Conservation (phyloP, 1,140 invertebrate genomes). For the Drosophila watanabei region DNA sequence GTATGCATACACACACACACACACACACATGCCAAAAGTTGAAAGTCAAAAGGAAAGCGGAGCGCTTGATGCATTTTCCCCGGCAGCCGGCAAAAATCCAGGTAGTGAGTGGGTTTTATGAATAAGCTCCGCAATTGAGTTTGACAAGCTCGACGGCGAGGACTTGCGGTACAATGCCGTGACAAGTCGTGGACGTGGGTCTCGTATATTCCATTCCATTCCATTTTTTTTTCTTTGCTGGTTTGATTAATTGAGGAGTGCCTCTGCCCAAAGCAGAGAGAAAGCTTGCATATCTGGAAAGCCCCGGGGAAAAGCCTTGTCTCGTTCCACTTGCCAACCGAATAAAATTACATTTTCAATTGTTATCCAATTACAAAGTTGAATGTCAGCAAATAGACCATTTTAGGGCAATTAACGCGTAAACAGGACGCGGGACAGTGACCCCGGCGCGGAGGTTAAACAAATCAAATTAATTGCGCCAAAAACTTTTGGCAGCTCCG, state of each 20-base stretch:
- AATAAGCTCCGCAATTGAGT: slow-evolving; percentile 70
- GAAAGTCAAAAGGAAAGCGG: slow-evolving; percentile 67
- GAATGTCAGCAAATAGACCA: slow-evolving; percentile 60
- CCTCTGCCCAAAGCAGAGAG: background rate
- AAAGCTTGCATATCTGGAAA: background rate
- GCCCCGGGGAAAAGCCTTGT: slow-evolving; percentile 2
- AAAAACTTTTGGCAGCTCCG: slow-evolving; percentile 38
- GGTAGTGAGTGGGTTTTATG: slow-evolving; percentile 46
- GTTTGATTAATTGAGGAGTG: slow-evolving; percentile 67
- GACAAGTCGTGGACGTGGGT: slow-evolving; percentile 36
- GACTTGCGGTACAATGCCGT: slow-evolving; percentile 22
- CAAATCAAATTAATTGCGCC: slow-evolving; percentile 63
- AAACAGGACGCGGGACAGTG: slow-evolving; percentile 14
- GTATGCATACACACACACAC: slow-evolving; percentile 25
- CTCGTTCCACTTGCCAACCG: background rate
- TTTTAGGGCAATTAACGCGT: slow-evolving; percentile 58
- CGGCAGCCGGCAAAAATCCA: slow-evolving; percentile 34
- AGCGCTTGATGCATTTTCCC: slow-evolving; percentile 52
- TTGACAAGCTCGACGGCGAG: slow-evolving; percentile 49
- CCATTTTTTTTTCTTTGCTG: background rate
- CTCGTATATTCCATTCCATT: background rate
- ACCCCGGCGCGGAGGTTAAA: slow-evolving; percentile 13
- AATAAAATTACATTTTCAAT: slow-evolving; percentile 54
- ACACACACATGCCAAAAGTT: slow-evolving; percentile 43
- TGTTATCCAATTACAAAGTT: slow-evolving; percentile 61